Base-by-base conservation (phyloP, 2,113 vertebrate genomes). In the Oplegnathus fasciatus region DNA sequence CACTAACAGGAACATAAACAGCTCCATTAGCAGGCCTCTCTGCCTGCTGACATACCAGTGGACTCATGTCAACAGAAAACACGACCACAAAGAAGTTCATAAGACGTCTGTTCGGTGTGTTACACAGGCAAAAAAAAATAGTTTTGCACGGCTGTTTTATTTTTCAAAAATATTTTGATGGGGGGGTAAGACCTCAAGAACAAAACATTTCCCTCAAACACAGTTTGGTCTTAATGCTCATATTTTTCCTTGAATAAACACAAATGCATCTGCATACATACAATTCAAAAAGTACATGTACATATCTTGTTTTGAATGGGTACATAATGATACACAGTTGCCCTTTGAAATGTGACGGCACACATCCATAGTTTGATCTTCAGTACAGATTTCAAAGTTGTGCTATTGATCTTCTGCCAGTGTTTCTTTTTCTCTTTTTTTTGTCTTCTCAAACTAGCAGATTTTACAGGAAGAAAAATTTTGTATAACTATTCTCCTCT, bases 251-350 rank as follows among this genome's bases (percentile, higher is more conserved):
- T 90, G 83, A 91, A 90, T 89, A 88, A 93, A 94, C 88, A 94
- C 91, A 92, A 94, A 94, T 91, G 88, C 89, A 93, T 93, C 86
- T 84, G 92, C 93, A 95, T 94, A 94, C 93, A 93, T 92, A 94
- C 89, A 88, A 81, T 89, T 93, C 86, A 92, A 90, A 93, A 93
- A 89, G 80, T 92, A 94, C 91, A 95, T 83, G 86, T 91, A 94
- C 91, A 92, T 93, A 84, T 88, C 80, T 91, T 90, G 77, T 86
- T 91, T 85, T 89, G 83, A 91, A 92, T 86, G 92, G 76, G 85
- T 93, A 94, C 91, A 93, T 91, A 84, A 94, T 93, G 88, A 90
- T 89, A 95, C 90, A 93, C 88, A 73, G 80, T 93, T 92, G 91
- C 92, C 93, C 92, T 94, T 93, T 91, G 78, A 93, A 91, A 90